phyloP scores from a whole-genome alignment of 2,113 vertebrate genomes.

The Microcebus lehilahytsara region DNA sequence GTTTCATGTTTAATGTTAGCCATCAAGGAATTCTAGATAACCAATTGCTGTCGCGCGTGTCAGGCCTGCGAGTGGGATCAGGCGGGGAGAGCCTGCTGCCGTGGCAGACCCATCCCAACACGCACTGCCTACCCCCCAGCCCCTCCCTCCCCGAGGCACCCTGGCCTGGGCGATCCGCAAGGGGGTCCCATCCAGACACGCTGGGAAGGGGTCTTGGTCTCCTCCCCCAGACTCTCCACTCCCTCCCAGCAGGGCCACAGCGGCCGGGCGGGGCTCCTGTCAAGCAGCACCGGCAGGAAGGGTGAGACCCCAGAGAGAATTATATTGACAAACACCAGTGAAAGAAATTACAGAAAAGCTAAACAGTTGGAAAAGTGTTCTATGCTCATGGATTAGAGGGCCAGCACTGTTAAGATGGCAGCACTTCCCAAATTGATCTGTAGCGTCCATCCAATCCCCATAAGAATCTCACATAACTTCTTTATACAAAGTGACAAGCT shows the following conservation, averaged over 20 bases:
- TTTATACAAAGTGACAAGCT: neutral
- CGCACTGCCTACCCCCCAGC: neutral
- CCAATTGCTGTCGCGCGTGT: neutral
- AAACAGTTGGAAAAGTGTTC: neutral
- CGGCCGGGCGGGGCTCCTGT: too few relatives aligned
- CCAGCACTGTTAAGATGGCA: neutral
- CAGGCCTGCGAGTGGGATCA: neutral
- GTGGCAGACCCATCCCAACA: neutral
- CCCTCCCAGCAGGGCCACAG: too few relatives aligned
- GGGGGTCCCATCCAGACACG: too few relatives aligned
- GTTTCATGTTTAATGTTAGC: neutral
- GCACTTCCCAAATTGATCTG: neutral
- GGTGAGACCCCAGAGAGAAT: neutral
- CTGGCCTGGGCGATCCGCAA: neutral
- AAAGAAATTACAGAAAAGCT: neutral
- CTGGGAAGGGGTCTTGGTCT: neutral
- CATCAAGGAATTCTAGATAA: neutral
- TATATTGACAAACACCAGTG: too few relatives aligned
- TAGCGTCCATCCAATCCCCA: neutral
- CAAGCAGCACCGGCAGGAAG: neutral
- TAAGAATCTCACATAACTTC: neutral
- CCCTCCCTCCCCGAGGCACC: too few relatives aligned
- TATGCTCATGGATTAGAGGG: neutral
- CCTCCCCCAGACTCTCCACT: neutral
- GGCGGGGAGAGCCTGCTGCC: too few relatives aligned